Base-by-base conservation (phyloP, 2,888 invertebrate species). In the Conistra vaccinii region DNA sequence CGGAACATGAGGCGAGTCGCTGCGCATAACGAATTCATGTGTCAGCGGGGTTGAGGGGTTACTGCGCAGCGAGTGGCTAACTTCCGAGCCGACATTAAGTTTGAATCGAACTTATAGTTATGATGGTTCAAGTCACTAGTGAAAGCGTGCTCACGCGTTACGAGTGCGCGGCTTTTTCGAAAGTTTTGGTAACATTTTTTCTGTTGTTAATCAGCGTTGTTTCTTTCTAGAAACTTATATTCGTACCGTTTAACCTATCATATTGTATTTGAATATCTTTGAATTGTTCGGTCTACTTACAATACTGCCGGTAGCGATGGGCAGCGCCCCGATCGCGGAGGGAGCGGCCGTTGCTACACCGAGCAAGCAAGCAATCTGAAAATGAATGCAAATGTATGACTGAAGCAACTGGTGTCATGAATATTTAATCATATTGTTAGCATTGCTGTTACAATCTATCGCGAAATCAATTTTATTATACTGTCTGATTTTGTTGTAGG, bases 261-360 rank as follows among this genome's bases (percentile, higher is more conserved):
- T 6, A 29, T 1, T 17, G 10, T 48, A 29, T 35, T 70, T 45
- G 20, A 14, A 32, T 20, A 23, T 26, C 26, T 35, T 26, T 29
- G 4, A 42, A 51, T 45, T 17, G 12, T 55, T 67, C 0, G 32
- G 32, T 61, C 3, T 84, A 91, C 95, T 93, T 89, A 95, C 95
- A 83, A 93, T 90, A 82, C 89, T 93, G 84, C 91, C 81, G 73
- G 88, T 89, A 76, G 84, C 83, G 51, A 84, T 67, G 9, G 80
- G 86, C 23, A 80, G 57, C 4, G 39, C 85, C 6, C 79, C 86
- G 63, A 75, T 48, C 14, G n/a, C 86, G 26, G 83, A 83, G 6
- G 95, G 95, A 65, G 93, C 95, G 10, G 93, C 93, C 66, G 88
- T 87, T 65, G 92, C 93, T 72, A 89, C 92, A 87, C 93, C 94